phyloP scores from a whole-genome alignment of 2,888 invertebrate species.

The Cantharis flavilabris region DNA sequence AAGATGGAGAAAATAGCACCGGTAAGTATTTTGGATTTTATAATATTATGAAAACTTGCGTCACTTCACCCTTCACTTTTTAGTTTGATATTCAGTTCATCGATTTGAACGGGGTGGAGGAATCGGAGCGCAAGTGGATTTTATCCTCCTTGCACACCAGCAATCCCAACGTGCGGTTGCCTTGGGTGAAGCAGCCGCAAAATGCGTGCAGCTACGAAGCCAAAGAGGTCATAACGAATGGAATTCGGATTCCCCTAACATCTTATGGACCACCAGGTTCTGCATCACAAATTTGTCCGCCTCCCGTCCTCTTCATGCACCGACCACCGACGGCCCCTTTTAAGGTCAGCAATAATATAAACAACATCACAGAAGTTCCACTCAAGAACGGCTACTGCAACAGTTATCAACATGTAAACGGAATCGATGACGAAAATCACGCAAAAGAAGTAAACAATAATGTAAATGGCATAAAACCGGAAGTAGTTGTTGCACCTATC shows the following conservation, averaged over 20 bases:
- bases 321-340: not conserved
- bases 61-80: not conserved
- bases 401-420: not conserved
- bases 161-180: conserved; percentile 53
- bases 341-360: not conserved
- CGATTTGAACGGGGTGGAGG: conserved; percentile 74
- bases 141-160: conserved; percentile 63
- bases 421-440: not conserved
- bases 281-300: not conserved
- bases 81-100: conserved; percentile 64
- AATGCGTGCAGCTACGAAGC: not conserved
- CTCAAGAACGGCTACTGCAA: not conserved
- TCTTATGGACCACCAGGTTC: not conserved
- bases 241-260: not conserved
- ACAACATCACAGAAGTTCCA: not conserved
- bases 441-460: not conserved
- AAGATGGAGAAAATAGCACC: not conserved
- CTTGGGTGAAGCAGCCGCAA: conserved; percentile 43
- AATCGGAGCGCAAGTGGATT: conserved; percentile 67
- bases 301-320: not conserved
- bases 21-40: not conserved
- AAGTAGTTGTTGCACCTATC: conserved; percentile 35
- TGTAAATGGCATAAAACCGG: not conserved
- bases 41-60: not conserved
- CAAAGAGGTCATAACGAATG: not conserved